Base-by-base conservation (phyloP, 2,797 vertebrate species). In the Vespertilio murinus region DNA sequence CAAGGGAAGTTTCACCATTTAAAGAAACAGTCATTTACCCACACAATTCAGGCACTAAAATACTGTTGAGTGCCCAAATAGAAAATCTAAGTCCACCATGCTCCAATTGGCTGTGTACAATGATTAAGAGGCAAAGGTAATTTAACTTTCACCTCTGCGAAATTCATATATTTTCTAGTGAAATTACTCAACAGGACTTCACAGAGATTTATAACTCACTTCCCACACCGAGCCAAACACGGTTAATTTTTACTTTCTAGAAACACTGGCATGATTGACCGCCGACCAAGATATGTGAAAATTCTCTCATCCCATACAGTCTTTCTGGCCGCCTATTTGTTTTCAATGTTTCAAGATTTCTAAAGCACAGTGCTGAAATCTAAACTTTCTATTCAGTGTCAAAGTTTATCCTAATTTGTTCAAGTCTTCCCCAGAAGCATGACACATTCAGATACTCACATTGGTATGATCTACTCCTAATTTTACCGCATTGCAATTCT, bases 401-500 rank as follows among this genome's bases (percentile, higher is more conserved):
- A 92, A 45, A 1, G 1, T 91, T 96, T 92, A 91, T 95, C 75
- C 92, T 95, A 93, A 96, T 96, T 91, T 94, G 59, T 90, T 84
- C 65, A 67, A 82, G 5, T 64, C 59, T 94, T 97, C 94, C 93
- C 88, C 81, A 88, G 84, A 96, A 97, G 65, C 59, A 65, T 0
- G 14, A 92, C 80, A 91, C 33, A 94, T 94, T 78, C 82, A 85
- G 80, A 75, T 94, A 92, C 30, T 42, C 89, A 22, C 49, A 80
- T 54, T 83, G 69, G 17, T 73, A 77, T 88, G 35, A 92, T 84
- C 85, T 87, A 69, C 65, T 96, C 79, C 81, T 70, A 86, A 93
- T 90, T 94, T 95, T 75, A 9, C 45, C 88, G 89, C 96, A 94
- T 84, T 97, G 94, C 61, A 90, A 95, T 97, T 96, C 94, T 95